A percentile compares a stretch with the other conserved stretches of the same genome.
Evolutionary conservation across 30 jellyfish, hydroid and myxozoan species (phyloP).

Genomic region (Clytia hemisphaerica): DNA sequence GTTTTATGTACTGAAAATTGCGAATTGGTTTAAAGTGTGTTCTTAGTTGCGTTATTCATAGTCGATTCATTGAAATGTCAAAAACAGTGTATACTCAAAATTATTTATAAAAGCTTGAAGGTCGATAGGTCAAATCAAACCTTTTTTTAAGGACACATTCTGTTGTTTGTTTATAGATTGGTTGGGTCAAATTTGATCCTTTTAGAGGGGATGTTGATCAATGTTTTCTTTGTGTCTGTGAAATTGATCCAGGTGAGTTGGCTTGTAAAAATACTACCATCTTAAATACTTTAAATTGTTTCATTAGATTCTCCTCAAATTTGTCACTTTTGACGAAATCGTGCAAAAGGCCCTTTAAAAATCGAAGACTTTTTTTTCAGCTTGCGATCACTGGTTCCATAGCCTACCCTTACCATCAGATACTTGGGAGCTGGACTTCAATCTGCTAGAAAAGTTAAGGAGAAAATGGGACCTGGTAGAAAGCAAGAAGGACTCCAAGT

Average conservation of each 20-base stretch:
- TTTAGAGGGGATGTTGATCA: slow-evolving; percentile 56
- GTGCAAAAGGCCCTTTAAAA: too few relatives aligned
- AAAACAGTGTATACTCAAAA: too few relatives aligned
- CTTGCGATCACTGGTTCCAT: slow-evolving; percentile 73
- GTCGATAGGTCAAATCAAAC: background rate
- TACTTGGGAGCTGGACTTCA: slow-evolving; percentile 91
- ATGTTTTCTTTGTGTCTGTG: slow-evolving; percentile 81
- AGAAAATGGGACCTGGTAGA: slow-evolving; percentile 82
- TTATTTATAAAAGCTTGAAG: background rate
- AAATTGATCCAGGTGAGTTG: slow-evolving; percentile 62
- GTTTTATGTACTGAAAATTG: background rate
- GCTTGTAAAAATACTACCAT: too few relatives aligned
- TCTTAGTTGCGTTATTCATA: too few relatives aligned
- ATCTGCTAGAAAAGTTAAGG: slow-evolving; percentile 65
- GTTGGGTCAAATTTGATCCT: slow-evolving; percentile 78
- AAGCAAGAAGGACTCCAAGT: slow-evolving; percentile 63
- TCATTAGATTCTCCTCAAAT: too few relatives aligned
- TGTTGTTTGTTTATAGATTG: slow-evolving; percentile 54
- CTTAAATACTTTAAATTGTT: too few relatives aligned
- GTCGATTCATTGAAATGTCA: too few relatives aligned
- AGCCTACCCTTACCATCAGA: slow-evolving; percentile 74
- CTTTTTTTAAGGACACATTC: too few relatives aligned
- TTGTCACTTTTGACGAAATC: too few relatives aligned
- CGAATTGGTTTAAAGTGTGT: background rate
- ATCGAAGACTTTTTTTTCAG: slow-evolving; percentile 16